These are phyloP conservation scores for Numenius arquata DNA, from an alignment of 2,113 vertebrate species.

Conservation along the genomic window DNA sequence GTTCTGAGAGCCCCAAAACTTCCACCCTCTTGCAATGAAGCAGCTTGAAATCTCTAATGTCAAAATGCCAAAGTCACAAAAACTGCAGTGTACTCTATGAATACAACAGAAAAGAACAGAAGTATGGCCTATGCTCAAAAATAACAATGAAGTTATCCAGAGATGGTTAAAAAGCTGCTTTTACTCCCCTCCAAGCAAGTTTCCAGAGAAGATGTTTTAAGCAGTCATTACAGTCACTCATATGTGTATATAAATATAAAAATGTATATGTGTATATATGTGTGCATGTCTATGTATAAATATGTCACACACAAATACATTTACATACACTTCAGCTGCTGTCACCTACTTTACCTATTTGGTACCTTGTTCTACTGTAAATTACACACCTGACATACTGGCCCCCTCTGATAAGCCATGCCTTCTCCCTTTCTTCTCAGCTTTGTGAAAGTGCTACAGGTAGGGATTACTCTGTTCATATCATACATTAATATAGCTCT, in stretches of 20 bases:
- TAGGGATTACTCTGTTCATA: neutral
- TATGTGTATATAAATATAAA: neutral
- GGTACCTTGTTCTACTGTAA: neutral
- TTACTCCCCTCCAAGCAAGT: neutral
- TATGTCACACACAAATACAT: neutral
- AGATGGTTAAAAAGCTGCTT: neutral
- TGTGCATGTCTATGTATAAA: neutral
- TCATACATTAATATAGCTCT: neutral
- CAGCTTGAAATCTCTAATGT: neutral
- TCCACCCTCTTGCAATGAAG: neutral
- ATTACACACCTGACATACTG: neutral
- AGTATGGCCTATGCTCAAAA: neutral
- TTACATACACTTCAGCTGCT: neutral
- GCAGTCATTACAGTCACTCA: neutral
- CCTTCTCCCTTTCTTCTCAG: neutral
- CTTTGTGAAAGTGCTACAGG: neutral
- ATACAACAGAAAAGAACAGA: neutral
- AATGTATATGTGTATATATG: too few species aligned
- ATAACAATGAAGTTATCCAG: neutral
- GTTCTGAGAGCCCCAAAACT: neutral
- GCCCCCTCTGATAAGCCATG: neutral
- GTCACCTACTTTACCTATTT: neutral
- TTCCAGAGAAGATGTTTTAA: neutral
- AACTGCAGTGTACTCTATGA: neutral
- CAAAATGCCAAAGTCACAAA: neutral